Evolutionary conservation across 2,888 invertebrate species (phyloP), one percentile per base, ranked within the genome.

Genomic region (Lapara coniferarum): DNA sequence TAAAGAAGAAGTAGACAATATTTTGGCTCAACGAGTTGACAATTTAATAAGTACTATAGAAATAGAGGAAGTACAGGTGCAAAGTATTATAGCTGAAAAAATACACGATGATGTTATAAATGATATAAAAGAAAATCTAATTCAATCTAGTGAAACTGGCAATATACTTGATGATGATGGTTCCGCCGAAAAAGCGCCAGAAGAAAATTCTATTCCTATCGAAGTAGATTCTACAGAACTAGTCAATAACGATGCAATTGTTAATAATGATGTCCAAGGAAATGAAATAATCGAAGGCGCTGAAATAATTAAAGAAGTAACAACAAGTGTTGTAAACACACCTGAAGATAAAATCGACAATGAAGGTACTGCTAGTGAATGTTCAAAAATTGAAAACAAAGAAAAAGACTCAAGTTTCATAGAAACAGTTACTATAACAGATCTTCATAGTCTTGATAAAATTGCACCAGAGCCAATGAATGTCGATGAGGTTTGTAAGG

Each of bases 381-480:
- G 16, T 16, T 16, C 49, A 56, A 49, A 2, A 10, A 14, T 19
- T 7, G 56, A 57, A n/a, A 56, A 57, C 49, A 30, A 37, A 37
- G 56, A 52, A 57, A 4, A 12, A 58, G 13, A 10, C 0, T 0
- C 10, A 37, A 13, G 19, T 52, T 16, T 44, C 7, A 44, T 16
- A 4, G 68, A 68, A 68, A 59, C 53, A 12, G 52, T 37, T 3
- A 46, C 49, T 25, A 51, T 69, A 51, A 25, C 51, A 16, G 44
- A 69, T 52, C 10, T 68, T 58, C 66, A 69, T n/a, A 44, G 30
- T 37, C 37, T 59, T 30, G 52, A 66, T 56, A 53, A 44, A 67
- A 46, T 66, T 19, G 72, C 73, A 71, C 16, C 14, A 66, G 74
- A 75, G 71, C 19, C 71, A 16, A 72, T 75, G 59, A 72, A 74